phyloP scores from a whole-genome alignment of 2,797 vertebrate species.

The Melanotaenia nigrans region DNA sequence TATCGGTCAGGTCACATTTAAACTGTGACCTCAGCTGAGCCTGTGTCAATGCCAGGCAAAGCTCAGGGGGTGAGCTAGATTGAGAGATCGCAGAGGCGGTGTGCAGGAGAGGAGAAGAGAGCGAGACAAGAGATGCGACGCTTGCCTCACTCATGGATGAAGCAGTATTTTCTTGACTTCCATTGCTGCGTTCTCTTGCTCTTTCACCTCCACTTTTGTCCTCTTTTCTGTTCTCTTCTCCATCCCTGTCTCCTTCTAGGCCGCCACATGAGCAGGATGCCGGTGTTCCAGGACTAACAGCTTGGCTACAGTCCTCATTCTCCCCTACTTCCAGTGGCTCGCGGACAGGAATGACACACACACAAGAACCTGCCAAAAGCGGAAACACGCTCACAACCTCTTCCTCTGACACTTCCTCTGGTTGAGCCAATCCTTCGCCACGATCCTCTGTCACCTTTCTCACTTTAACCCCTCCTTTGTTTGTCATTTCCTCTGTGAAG shows the following conservation, averaged over 20 bases:
- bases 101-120: slow-evolving; percentile 57
- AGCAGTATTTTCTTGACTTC: slow-evolving; percentile 29
- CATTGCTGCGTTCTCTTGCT: neutral
- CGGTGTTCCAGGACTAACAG: slow-evolving; percentile 81
- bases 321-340: slow-evolving; percentile 92
- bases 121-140: slow-evolving; percentile 50
- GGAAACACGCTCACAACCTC: slow-evolving; percentile 50
- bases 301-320: slow-evolving; percentile 92
- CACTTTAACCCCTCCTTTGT: slow-evolving; percentile 17
- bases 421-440: slow-evolving; percentile 59
- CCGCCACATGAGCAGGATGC: slow-evolving; percentile 78
- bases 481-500: slow-evolving; percentile 20
- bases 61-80: slow-evolving; percentile 60
- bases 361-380: slow-evolving; percentile 74
- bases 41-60: slow-evolving; percentile 66
- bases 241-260: slow-evolving; percentile 44
- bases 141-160: slow-evolving; percentile 39
- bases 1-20: slow-evolving; percentile 51
- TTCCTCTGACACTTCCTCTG: slow-evolving; percentile 77
- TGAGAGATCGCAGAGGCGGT: slow-evolving; percentile 46
- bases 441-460: slow-evolving; percentile 27
- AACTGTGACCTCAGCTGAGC: slow-evolving; percentile 54
- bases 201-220: slow-evolving; percentile 37
- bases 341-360: slow-evolving; percentile 75
- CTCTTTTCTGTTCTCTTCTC: slow-evolving; percentile 37